Evolutionary conservation across 1,140 invertebrate species (phyloP).

Genomic region (Drosophila jambulina): DNA sequence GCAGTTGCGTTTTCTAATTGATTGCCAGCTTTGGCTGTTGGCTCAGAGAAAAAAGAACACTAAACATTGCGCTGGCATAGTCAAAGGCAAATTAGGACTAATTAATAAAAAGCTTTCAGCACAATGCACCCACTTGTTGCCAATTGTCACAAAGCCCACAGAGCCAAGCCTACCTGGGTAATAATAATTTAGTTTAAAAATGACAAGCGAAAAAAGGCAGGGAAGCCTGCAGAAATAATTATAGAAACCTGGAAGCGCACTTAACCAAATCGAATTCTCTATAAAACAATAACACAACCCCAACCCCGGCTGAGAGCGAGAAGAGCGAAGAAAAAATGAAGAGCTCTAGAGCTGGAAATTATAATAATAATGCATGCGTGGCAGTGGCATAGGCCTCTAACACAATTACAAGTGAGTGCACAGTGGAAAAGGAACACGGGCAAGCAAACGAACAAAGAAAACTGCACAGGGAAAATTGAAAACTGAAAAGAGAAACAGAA

Average conservation of each 20-base stretch:
- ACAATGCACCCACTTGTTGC: conserved; percentile 39
- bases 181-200: conserved; percentile 71
- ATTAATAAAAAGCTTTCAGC: conserved; percentile 72
- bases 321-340: conserved; percentile 35
- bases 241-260: conserved; percentile 64
- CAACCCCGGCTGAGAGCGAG: conserved; percentile 29
- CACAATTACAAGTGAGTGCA: conserved; percentile 72
- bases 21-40: conserved; percentile 32
- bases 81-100: conserved; percentile 69
- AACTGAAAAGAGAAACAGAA: conserved; percentile 17
- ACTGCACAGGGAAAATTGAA: conserved; percentile 33
- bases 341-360: conserved; percentile 57
- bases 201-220: conserved; percentile 24
- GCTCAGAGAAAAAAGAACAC: background rate
- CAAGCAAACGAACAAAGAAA: conserved; percentile 27
- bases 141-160: conserved; percentile 36
- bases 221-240: conserved; percentile 24
- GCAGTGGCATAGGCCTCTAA: conserved; percentile 74
- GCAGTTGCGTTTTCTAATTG: conserved; percentile 53
- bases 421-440: conserved; percentile 13
- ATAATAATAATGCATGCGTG: conserved; percentile 82
- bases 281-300: conserved; percentile 70
- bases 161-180: conserved; percentile 45
- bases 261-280: conserved; percentile 81
- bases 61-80: conserved; percentile 45